These are phyloP conservation scores for Perithous albicinctus DNA, from an alignment of 2,888 invertebrate genomes.

Conservation along the genomic window DNA sequence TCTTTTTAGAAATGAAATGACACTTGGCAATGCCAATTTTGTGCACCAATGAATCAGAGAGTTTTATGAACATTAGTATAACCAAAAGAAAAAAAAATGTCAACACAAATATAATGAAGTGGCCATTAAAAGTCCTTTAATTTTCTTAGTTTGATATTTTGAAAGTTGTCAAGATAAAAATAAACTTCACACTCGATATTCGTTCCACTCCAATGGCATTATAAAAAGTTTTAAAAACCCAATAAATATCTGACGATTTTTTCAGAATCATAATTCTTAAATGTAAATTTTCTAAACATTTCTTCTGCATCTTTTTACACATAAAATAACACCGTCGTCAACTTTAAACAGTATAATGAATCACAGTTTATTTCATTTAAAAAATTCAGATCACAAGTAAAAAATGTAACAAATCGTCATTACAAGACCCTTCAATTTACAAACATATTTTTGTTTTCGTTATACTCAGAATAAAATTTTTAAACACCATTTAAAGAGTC, in stretches of 20 bases:
- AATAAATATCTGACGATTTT: slow-evolving; percentile 43
- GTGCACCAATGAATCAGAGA: not conserved
- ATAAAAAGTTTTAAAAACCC: not conserved
- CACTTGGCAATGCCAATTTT: not conserved
- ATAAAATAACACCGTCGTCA: no score
- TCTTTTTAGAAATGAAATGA: not conserved
- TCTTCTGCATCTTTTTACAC: no score
- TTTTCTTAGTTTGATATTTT: no score
- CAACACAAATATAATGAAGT: not conserved
- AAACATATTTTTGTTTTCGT: no score
- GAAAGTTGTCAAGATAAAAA: no score
- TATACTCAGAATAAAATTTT: no score
- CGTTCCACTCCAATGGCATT: not conserved
- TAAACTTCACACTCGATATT: no score
- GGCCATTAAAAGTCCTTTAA: not conserved
- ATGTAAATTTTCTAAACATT: slow-evolving; percentile 25
- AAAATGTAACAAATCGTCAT: no score
- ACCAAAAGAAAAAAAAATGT: not conserved
- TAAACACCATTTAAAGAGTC: not conserved
- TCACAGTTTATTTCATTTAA: no score
- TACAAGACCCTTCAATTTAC: no score
- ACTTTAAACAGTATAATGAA: no score
- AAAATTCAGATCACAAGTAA: no score
- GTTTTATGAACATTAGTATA: not conserved
- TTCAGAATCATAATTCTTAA: slow-evolving; percentile 33